phyloP scores from a whole-genome alignment of 1,140 invertebrate species.

The Diachasmimorpha longicaudata region DNA sequence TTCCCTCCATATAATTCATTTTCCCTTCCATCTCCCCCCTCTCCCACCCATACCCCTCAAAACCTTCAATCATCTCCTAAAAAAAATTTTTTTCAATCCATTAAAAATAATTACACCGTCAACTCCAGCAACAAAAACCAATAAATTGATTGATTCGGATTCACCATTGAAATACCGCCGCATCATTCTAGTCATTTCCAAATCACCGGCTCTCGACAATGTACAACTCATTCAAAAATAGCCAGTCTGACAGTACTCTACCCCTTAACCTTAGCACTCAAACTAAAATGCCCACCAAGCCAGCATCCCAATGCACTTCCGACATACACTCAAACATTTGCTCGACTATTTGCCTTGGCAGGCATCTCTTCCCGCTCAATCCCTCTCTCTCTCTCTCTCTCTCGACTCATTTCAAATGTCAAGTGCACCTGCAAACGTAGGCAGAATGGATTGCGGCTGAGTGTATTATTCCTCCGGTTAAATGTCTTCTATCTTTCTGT shows the following conservation, averaged over 20 bases:
- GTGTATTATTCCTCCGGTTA: constrained; percentile 24
- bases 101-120: no score
- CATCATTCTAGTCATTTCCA: background rate
- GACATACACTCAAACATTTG: constrained; percentile 1
- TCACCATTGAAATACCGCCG: no score
- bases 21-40: no score
- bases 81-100: no score
- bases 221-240: background rate
- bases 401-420: constrained; percentile 34
- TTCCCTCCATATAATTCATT: no score
- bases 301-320: background rate
- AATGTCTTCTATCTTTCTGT: background rate
- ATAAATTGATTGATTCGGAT: no score
- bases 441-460: constrained; percentile 20
- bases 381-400: constrained; percentile 2
- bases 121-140: no score
- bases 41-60: no score
- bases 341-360: constrained; percentile 12
- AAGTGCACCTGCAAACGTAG: constrained; percentile 31
- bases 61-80: no score
- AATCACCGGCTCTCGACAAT: background rate
- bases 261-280: background rate
- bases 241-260: background rate
- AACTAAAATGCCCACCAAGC: background rate
- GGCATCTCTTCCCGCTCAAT: no score